These are phyloP conservation scores for Heloderma charlesbogerti DNA, from an alignment of 2,113 vertebrate species.

Conservation along the genomic window DNA sequence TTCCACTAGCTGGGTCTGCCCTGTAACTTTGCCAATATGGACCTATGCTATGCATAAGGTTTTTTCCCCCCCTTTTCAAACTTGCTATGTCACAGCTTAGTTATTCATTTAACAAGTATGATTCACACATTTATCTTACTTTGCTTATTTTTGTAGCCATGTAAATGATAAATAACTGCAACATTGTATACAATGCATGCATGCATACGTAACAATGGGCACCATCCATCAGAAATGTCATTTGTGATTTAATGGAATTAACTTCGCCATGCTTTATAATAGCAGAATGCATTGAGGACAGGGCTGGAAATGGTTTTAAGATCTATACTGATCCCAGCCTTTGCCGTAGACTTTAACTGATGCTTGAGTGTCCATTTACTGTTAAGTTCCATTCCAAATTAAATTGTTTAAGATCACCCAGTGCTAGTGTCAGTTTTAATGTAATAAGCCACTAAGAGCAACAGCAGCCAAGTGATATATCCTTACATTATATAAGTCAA, in stretches of 20 bases:
- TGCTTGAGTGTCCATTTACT: conserved; percentile 49
- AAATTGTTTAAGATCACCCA: conserved; percentile 51
- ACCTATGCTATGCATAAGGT: too few species aligned
- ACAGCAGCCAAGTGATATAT: conserved; percentile 27
- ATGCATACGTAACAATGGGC: conserved; percentile 49
- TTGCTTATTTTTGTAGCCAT: conserved; percentile 58
- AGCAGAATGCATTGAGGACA: neutral
- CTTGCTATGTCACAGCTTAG: conserved; percentile 40
- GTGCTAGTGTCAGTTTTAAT: conserved; percentile 53
- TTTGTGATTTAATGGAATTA: conserved; percentile 1
- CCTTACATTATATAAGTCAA: conserved; percentile 6
- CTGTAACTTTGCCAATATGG: too few species aligned
- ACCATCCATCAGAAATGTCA: neutral
- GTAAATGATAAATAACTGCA: conserved; percentile 38
- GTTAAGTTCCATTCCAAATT: conserved; percentile 45
- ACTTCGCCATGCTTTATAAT: neutral
- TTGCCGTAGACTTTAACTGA: conserved; percentile 54
- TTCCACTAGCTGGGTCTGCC: too few species aligned
- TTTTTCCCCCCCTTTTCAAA: conserved; percentile 37
- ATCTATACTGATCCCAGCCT: conserved; percentile 46
- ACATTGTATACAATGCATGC: conserved; percentile 26
- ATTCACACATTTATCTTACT: conserved; percentile 59
- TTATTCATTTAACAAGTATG: conserved; percentile 40
- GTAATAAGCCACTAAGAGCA: conserved; percentile 13
- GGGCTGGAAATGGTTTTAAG: conserved; percentile 53